Evolutionary conservation across 2,888 invertebrate species (phyloP), one percentile per base, ranked within the genome.

Genomic region (Perithous albicinctus): DNA sequence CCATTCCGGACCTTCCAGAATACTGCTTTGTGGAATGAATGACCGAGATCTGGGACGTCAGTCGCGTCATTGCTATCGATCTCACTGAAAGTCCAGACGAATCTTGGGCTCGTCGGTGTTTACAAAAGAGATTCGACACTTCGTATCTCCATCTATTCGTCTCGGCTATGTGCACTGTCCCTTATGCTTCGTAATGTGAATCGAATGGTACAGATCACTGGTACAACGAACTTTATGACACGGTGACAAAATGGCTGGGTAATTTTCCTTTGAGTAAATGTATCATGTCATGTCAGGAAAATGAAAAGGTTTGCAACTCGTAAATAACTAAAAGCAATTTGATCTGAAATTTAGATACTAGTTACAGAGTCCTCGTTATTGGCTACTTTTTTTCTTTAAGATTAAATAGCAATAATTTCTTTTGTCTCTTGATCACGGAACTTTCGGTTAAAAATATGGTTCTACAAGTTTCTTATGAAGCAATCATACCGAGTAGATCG

Each of bases 91-190:
- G 43, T 20, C 69, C 66, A 61, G 69, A 85, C 84, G 81, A 84
- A 10, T 23, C n/a, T 84, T 85, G 83, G 64, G 76, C 76, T 83
- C 81, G 82, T 82, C 69, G 78, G 84, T 82, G 86, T 82, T 84
- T 86, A 87, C 87, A 87, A 88, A 87, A 79, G 78, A 67, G 82
- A 87, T 88, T 86, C 67, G 78, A 73, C 81, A 72, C 78, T 78
- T 82, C 59, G 43, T 78, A 51, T 80, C 51, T 70, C 81, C 78
- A 72, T 43, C 69, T 82, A 82, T 80, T 56, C 64, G 26, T 29
- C 67, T 41, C 26, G 26, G 63, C 77, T 64, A 64, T 63, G 15
- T 66, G 56, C 46, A 35, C 29, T 43, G 8, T 20, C 15, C 8
- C 18, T n/a, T 8, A 2, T 10, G 41, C 51, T 70, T 23, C 32